Evolutionary conservation across 2,888 invertebrate genomes (phyloP).

Genomic region (Drosophila siamana): DNA sequence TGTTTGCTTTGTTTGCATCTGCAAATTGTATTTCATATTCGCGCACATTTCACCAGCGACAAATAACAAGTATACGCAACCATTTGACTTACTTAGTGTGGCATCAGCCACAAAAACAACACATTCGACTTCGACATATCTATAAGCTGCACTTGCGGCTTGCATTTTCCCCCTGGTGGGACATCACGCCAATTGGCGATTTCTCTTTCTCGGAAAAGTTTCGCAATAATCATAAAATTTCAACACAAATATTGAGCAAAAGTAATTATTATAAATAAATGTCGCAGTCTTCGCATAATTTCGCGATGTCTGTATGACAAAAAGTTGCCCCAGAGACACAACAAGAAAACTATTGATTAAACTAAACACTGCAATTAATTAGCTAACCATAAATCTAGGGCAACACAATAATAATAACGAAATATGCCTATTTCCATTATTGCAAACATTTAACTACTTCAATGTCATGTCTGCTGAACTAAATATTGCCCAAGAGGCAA

Average conservation of each 20-base stretch:
- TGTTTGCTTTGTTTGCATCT: slow-evolving; percentile 12
- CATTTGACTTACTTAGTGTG: slow-evolving; percentile 59
- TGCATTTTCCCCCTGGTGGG: slow-evolving; percentile 42
- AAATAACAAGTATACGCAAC: slow-evolving; percentile 30
- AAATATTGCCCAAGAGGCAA: background rate
- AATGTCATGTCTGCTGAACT: background rate
- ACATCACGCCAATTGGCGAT: slow-evolving; percentile 62
- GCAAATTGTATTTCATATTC: slow-evolving; percentile 55
- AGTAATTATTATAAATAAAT: slow-evolving; percentile 73
- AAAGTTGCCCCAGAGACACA: slow-evolving; percentile 11
- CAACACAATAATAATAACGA: background rate
- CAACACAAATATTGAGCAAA: slow-evolving; percentile 75
- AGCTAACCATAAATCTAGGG: background rate
- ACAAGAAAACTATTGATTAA: background rate
- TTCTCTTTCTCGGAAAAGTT: slow-evolving; percentile 79
- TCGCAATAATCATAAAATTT: slow-evolving; percentile 76
- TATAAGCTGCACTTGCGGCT: slow-evolving; percentile 40
- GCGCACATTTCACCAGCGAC: slow-evolving; percentile 66
- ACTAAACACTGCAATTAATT: slow-evolving; percentile 27
- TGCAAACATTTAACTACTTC: background rate
- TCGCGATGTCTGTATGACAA: slow-evolving; percentile 35
- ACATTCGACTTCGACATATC: slow-evolving; percentile 42
- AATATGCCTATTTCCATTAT: background rate
- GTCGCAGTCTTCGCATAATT: slow-evolving; percentile 23
- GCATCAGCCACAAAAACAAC: slow-evolving; percentile 41